These are phyloP conservation scores for Rhinophrynus dorsalis DNA, from an alignment of 2,797 vertebrate genomes.

Conservation along the genomic window DNA sequence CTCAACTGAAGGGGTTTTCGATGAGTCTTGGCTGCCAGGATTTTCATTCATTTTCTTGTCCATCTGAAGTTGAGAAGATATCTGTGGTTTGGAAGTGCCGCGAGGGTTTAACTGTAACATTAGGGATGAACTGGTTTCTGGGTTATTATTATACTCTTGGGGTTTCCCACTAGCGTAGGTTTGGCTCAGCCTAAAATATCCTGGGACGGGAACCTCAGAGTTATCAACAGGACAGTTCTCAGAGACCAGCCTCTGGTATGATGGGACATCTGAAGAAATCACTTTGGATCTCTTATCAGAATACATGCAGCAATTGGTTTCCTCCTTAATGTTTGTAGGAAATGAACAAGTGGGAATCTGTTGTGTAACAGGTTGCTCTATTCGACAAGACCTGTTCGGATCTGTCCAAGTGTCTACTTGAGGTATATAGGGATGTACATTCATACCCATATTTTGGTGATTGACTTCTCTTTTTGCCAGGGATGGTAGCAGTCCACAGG, in stretches of 20 bases:
- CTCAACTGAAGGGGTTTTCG: slow-evolving; percentile 79
- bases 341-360: slow-evolving; percentile 94
- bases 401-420: slow-evolving; percentile 97
- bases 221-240: slow-evolving; percentile 89
- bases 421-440: slow-evolving; percentile 97
- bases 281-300: slow-evolving; percentile 96
- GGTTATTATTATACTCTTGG: slow-evolving; percentile 88
- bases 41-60: slow-evolving; percentile 86
- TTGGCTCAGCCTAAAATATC: slow-evolving; percentile 98
- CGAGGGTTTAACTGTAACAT: slow-evolving; percentile 90
- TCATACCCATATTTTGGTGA: slow-evolving; percentile 98
- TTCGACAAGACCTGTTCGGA: slow-evolving; percentile 90
- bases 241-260: slow-evolving; percentile 86
- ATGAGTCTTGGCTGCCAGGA: slow-evolving; percentile 74
- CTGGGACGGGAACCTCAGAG: slow-evolving; percentile 95
- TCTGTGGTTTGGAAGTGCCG: slow-evolving; percentile 86
- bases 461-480: slow-evolving; percentile 96
- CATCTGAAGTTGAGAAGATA: slow-evolving; percentile 81
- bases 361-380: slow-evolving; percentile 91
- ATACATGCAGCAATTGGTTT: slow-evolving; percentile 99
- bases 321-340: slow-evolving; percentile 97
- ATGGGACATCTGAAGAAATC: slow-evolving; percentile 84
- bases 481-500: slow-evolving; percentile 98
- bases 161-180: slow-evolving; percentile 93
- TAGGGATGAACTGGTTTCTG: slow-evolving; percentile 86